Conservation (phyloP, 2,888 invertebrate genomes). For the Microplitis deprimator region DNA sequence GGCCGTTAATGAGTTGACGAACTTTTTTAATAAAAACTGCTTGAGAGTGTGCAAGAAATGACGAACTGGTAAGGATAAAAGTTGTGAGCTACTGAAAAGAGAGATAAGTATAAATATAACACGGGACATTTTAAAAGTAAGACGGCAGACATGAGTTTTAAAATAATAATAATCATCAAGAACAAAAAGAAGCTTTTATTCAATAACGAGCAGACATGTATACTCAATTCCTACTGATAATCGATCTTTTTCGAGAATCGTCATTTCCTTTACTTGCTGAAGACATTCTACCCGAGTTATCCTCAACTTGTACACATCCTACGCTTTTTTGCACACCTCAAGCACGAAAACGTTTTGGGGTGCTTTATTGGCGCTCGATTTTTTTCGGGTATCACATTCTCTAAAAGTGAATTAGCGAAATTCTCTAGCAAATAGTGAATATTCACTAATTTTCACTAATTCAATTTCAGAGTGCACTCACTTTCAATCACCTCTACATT, state of each 20-base stretch:
- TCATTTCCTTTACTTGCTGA: constrained; percentile 16
- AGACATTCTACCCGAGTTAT: neutral
- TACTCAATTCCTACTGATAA: constrained; percentile 32
- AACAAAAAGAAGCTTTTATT: constrained; percentile 16
- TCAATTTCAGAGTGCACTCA: too few species aligned
- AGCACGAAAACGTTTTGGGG: too few species aligned
- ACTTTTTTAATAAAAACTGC: constrained; percentile 53
- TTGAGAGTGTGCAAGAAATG: constrained; percentile 33
- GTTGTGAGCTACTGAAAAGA: neutral
- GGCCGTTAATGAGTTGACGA: constrained; percentile 51
- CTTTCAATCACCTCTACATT: too few species aligned
- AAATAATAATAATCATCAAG: neutral
- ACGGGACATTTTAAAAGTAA: neutral
- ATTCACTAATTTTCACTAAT: too few species aligned
- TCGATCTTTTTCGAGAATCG: constrained; percentile 33
- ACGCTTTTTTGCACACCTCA: too few species aligned
- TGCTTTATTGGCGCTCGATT: too few species aligned
- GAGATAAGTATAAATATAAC: neutral
- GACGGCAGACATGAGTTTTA: neutral
- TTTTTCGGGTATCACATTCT: too few species aligned
- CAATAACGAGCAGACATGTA: constrained; percentile 36
- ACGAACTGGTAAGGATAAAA: constrained; percentile 9
- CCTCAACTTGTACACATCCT: too few species aligned
- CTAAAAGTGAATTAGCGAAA: too few species aligned
- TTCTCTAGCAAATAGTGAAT: too few species aligned